phyloP scores from a whole-genome alignment of 2,113 vertebrate genomes.

The Lipotes vexillifer region DNA sequence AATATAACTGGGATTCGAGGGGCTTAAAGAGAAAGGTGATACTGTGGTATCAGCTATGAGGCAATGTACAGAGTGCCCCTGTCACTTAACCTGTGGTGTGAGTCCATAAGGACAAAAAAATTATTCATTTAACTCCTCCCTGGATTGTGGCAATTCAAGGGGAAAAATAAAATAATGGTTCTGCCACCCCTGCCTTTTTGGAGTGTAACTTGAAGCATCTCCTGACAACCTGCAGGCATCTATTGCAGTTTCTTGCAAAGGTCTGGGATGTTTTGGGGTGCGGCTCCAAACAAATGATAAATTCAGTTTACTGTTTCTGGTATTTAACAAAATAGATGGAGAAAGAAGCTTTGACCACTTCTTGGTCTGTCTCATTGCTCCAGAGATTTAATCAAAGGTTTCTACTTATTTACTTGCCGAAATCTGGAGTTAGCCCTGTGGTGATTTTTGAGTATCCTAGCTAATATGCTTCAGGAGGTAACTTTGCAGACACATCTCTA shows the following conservation, averaged over 20 bases:
- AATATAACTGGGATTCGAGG: neutral
- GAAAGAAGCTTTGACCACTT: neutral
- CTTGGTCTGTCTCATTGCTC: neutral
- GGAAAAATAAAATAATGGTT: neutral
- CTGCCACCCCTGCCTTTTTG: neutral
- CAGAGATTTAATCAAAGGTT: conserved; percentile 27
- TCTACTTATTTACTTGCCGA: neutral
- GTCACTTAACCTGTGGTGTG: neutral
- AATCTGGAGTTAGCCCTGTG: neutral
- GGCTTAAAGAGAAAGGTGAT: neutral
- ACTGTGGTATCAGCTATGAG: neutral
- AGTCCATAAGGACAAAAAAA: neutral
- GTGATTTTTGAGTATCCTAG: neutral
- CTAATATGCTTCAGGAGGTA: neutral
- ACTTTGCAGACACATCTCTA: neutral
- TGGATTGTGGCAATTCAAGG: neutral
- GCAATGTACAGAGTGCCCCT: neutral
- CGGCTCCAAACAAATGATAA: neutral
- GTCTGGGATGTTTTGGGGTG: neutral
- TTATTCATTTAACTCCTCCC: neutral
- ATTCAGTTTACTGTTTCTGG: neutral
- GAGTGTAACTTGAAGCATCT: neutral
- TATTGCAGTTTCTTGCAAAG: conserved; percentile 3
- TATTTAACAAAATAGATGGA: conserved; percentile 1
- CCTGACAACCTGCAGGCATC: neutral